Percentiles rank a stretch among this genome's conserved stretches.
These are phyloP conservation scores for Clarias pachynema DNA, from an alignment of 2,797 vertebrate genomes.

Conservation along the genomic window DNA sequence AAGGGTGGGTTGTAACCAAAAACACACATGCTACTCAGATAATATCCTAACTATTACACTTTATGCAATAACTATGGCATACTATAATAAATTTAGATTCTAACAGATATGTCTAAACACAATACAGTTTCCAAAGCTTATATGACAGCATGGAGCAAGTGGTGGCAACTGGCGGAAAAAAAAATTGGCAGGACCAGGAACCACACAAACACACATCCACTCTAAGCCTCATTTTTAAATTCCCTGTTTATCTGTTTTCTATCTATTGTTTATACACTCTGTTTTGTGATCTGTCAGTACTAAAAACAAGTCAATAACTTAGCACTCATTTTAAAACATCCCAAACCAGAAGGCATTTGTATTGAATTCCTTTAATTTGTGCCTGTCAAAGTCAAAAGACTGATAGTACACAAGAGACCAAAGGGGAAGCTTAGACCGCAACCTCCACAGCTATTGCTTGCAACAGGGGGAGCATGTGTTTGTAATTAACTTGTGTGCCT, in stretches of 20 bases:
- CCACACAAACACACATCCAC: not conserved
- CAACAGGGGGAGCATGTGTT: conserved; percentile 10
- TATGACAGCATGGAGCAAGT: not conserved
- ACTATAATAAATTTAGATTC: not conserved
- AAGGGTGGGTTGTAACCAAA: not conserved
- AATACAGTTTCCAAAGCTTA: not conserved
- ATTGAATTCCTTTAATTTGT: conserved; percentile 30
- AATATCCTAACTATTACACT: not conserved
- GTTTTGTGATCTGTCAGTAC: not conserved
- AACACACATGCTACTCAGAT: not conserved
- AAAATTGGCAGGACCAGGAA: not conserved
- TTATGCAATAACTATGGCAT: not conserved
- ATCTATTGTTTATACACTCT: not conserved
- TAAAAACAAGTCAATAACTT: not conserved
- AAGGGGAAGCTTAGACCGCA: conserved; percentile 10
- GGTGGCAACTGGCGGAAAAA: conserved; percentile 17
- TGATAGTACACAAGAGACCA: conserved; percentile 36
- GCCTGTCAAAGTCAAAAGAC: conserved; percentile 2
- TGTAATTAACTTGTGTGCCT: not conserved
- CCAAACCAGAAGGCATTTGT: not conserved
- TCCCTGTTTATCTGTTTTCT: not conserved
- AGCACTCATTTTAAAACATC: conserved; percentile 1
- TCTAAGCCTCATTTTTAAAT: not conserved
- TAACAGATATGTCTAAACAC: not conserved
- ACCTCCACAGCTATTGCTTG: not conserved